Percentiles rank a stretch among this genome's conserved stretches.
Conservation (phyloP, 1,140 invertebrate species). For the Neoseiulus cucumeris region DNA sequence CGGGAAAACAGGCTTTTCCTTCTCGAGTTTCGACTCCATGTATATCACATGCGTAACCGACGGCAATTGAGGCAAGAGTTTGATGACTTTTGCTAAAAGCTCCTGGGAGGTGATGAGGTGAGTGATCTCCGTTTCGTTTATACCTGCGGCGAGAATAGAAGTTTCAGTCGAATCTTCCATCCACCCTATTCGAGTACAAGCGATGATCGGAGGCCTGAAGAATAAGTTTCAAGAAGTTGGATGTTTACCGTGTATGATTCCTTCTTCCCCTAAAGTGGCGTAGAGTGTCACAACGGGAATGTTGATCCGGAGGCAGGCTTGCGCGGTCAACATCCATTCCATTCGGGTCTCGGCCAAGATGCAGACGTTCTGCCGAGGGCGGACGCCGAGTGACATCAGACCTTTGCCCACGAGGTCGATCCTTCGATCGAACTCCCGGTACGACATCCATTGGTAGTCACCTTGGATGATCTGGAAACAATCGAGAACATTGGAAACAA, state of each 20-base stretch:
- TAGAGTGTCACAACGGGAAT: slow-evolving; percentile 74
- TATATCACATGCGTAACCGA: not conserved
- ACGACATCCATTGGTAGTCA: slow-evolving; percentile 77
- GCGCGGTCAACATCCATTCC: slow-evolving; percentile 91
- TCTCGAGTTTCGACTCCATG: not conserved
- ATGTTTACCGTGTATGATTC: slow-evolving; percentile 58
- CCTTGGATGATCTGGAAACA: slow-evolving; percentile 56
- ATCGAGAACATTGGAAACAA: too few relatives aligned
- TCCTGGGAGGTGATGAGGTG: slow-evolving; percentile 22
- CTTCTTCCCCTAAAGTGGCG: slow-evolving; percentile 85
- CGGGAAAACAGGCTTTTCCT: not conserved
- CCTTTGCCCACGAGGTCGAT: slow-evolving; percentile 56
- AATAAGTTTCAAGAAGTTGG: too few relatives aligned
- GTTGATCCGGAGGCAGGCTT: slow-evolving; percentile 25
- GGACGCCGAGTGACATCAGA: slow-evolving; percentile 38
- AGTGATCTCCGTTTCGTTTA: slow-evolving; percentile 84
- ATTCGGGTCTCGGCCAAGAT: slow-evolving; percentile 91
- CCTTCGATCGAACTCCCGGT: slow-evolving; percentile 48
- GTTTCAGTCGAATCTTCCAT: too few relatives aligned
- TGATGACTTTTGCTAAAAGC: not conserved
- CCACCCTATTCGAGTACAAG: too few relatives aligned
- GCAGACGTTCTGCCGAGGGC: slow-evolving; percentile 48
- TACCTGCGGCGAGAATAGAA: slow-evolving; percentile 43
- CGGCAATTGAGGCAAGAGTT: not conserved
- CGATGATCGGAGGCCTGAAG: too few relatives aligned